A percentile compares a stretch with the other conserved stretches of the same genome.
phyloP scores from a whole-genome alignment of 2,888 invertebrate genomes.

The Podotricha telesiphe region DNA sequence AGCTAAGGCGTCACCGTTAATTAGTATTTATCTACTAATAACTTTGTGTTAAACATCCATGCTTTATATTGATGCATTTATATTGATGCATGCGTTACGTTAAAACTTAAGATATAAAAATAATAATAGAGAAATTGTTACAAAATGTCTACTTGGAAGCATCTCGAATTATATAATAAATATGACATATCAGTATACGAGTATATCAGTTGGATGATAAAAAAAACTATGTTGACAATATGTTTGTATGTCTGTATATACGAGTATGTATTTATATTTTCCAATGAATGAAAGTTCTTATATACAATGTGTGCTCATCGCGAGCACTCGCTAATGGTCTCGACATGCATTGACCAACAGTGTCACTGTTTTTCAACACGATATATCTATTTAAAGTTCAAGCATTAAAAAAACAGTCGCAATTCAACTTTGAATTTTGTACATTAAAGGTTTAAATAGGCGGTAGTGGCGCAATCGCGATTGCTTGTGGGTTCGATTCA shows the following conservation, averaged over 20 bases:
- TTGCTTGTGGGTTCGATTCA: too few relatives aligned
- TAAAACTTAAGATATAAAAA: too few relatives aligned
- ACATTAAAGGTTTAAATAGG: too few relatives aligned
- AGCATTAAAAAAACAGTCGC: constrained; percentile 4
- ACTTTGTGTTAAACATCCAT: constrained; percentile 28
- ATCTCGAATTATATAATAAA: too few relatives aligned
- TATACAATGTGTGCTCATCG: constrained; percentile 37
- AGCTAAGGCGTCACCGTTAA: constrained; percentile 34
- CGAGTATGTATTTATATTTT: constrained; percentile 30
- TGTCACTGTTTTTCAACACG: constrained; percentile 25
- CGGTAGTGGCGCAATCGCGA: too few relatives aligned
- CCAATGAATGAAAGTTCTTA: constrained; percentile 40
- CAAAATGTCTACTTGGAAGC: neutral
- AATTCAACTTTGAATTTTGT: neutral
- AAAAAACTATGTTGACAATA: neutral
- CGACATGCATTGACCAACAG: constrained; percentile 56
- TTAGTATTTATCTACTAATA: constrained; percentile 43
- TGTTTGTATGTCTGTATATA: constrained; percentile 32
- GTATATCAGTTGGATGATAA: too few relatives aligned
- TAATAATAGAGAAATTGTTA: neutral
- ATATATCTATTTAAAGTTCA: constrained; percentile 3
- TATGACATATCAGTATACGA: too few relatives aligned
- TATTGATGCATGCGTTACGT: too few relatives aligned
- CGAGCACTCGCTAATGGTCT: constrained; percentile 53
- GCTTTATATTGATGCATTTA: neutral